Evolutionary conservation across 2,113 vertebrate genomes (phyloP), one percentile per base, ranked within the genome.

Genomic region (Paedocypris sp.): DNA sequence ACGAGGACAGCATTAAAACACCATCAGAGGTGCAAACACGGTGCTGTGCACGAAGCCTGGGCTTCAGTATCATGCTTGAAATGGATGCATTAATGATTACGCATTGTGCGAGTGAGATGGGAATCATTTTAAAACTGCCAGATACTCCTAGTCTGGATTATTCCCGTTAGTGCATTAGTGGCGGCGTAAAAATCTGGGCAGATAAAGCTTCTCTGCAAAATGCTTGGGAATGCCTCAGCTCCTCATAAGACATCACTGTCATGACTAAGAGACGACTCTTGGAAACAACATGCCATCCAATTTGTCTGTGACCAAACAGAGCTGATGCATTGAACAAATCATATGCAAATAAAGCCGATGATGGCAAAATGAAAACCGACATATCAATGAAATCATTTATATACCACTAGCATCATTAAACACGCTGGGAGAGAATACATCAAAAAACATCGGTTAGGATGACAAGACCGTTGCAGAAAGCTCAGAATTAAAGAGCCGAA

Each of bases 1-100:
- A 65, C 11, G 56, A 46, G 18, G 62, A 64, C 52, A 61, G 43
- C 32, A 36, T 70, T 70, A 70, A 22, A 39, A 70, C 67, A 64
- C 41, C 49, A 49, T 41, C 31, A 3, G 10, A 35, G 38, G 29
- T 31, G 38, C 6, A 29, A 50, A 28, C 46, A 25, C 11, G 2
- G 54, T 15, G 47, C 28, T 50, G 2, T 3, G 22, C 15, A 23
- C 39, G 13, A n/a, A 3, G 26, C 25, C 26, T 28, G 64, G 42
- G 48, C n/a, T 61, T 65, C 15, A 42, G 48, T 15, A 29, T 29
- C 56, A 64, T 46, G 23, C 43, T 50, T 13, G 41, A 28, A 47
- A 62, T 51, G 47, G 36, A 20, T 28, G 61, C 19, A 15, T 47
- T 60, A 50, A 50, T 50, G 49, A 62, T 32, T 49, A 51, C 60